Conservation (phyloP, 2,797 vertebrate genomes). For the Protosalanx chinensis region DNA sequence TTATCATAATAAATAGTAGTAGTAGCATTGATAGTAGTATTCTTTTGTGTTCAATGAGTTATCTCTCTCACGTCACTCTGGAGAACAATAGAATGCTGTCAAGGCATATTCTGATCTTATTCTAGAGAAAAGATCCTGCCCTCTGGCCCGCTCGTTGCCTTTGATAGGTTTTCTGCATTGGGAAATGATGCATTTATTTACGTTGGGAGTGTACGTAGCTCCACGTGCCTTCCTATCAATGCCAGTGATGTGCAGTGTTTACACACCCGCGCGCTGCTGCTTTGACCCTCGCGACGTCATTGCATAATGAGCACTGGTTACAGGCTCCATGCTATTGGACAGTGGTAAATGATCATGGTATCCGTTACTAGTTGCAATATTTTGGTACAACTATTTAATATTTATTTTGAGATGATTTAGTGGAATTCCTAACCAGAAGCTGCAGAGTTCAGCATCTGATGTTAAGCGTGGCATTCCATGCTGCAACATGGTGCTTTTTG, state of each 20-base stretch:
- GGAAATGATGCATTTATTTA: conserved; percentile 44
- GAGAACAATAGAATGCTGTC: background rate
- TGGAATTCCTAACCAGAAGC: too few relatives aligned
- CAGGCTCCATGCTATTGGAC: background rate
- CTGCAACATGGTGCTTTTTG: too few relatives aligned
- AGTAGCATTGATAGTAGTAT: background rate
- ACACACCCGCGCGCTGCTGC: conserved; percentile 46
- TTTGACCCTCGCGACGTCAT: conserved; percentile 27
- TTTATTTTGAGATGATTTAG: background rate
- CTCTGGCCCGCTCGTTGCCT: background rate
- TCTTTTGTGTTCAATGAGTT: too few relatives aligned
- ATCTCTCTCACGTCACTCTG: too few relatives aligned
- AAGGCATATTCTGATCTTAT: background rate
- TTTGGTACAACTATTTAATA: background rate
- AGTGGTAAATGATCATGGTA: background rate
- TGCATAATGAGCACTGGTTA: conserved; percentile 4
- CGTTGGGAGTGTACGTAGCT: conserved; percentile 37
- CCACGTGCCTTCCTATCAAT: conserved; percentile 59
- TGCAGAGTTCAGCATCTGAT: too few relatives aligned
- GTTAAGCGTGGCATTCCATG: too few relatives aligned
- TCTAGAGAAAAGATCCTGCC: background rate
- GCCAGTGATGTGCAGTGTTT: conserved; percentile 53
- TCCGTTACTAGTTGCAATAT: background rate
- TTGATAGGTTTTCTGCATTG: conserved; percentile 16
- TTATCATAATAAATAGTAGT: background rate